These are phyloP conservation scores for Rhagonycha lutea DNA, from an alignment of 2,888 invertebrate genomes.

Conservation along the genomic window DNA sequence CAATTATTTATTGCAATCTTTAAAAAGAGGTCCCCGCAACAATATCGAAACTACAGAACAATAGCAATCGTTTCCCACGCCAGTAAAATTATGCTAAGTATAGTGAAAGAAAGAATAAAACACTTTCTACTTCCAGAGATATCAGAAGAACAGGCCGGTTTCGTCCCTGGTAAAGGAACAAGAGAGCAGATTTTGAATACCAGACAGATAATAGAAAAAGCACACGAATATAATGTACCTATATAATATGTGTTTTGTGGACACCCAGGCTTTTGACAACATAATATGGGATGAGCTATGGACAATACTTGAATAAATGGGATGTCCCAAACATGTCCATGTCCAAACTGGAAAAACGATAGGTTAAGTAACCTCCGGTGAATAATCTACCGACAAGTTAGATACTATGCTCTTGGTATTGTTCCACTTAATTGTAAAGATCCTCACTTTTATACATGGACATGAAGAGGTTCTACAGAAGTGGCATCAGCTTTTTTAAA, in stretches of 20 bases:
- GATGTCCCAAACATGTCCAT: too few species aligned
- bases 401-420: not conserved
- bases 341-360: too few species aligned
- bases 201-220: too few species aligned
- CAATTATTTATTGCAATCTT: not conserved
- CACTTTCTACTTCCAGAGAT: not conserved
- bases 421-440: too few species aligned
- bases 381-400: not conserved
- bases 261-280: too few species aligned
- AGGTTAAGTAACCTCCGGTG: too few species aligned
- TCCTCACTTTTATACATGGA: constrained; percentile 31
- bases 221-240: too few species aligned
- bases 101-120: not conserved
- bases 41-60: not conserved
- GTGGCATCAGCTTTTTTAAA: constrained; percentile 25
- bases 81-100: constrained; percentile 1
- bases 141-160: not conserved
- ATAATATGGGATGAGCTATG: too few species aligned
- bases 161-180: too few species aligned
- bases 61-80: not conserved
- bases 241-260: too few species aligned
- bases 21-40: not conserved
- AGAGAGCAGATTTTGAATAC: too few species aligned
- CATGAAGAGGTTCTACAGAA: constrained; percentile 26
- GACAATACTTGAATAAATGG: too few species aligned